phyloP scores from a whole-genome alignment of 2,113 vertebrate species.

The Poeciliopsis prolifica region DNA sequence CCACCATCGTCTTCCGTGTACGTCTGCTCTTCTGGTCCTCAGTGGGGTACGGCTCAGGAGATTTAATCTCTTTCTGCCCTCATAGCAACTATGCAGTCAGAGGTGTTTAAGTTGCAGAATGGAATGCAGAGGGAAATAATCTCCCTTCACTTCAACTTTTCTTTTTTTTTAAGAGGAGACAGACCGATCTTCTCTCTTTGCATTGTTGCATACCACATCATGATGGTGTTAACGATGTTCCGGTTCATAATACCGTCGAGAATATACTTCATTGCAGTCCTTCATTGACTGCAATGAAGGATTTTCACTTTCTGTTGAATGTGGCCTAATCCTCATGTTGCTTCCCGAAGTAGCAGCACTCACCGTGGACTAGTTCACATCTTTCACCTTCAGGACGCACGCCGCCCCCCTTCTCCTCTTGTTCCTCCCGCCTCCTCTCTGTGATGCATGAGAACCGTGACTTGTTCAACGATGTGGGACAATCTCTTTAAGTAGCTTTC shows the following conservation, averaged over 20 bases:
- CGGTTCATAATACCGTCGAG: neutral
- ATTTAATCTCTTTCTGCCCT: neutral
- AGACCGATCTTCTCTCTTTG: too few species aligned
- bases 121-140: neutral
- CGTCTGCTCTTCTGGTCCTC: neutral
- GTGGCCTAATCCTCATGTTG: neutral
- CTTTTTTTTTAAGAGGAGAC: neutral
- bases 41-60: neutral
- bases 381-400: neutral
- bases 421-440: accelerated
- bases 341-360: neutral
- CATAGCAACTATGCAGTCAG: neutral
- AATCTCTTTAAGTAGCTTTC: conserved; percentile 3
- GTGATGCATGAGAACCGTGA: neutral
- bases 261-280: neutral
- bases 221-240: too few species aligned
- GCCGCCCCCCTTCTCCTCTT: accelerated
- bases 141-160: neutral
- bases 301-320: neutral
- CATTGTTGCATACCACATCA: too few species aligned
- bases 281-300: neutral
- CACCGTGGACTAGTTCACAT: neutral
- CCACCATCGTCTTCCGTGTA: too few species aligned
- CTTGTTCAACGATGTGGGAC: neutral
- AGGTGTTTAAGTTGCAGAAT: neutral